Conservation (phyloP, 2,113 vertebrate genomes). For the Gavia stellata region DNA sequence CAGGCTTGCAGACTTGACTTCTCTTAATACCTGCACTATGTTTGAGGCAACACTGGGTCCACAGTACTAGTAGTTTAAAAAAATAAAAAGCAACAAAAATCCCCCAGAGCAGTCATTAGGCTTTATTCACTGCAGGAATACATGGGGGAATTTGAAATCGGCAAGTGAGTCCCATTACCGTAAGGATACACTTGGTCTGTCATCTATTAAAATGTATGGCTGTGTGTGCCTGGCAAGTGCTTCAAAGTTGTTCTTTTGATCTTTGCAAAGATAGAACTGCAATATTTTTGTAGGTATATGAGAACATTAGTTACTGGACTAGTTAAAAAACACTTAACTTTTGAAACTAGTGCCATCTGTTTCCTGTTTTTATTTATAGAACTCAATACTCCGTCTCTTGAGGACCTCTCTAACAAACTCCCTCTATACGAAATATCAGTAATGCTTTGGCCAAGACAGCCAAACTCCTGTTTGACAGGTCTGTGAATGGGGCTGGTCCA, state of each 20-base stretch:
- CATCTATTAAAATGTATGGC: neutral
- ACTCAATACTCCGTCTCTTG: neutral
- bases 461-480: neutral
- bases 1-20: neutral
- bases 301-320: constrained; percentile 22
- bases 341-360: constrained; percentile 6
- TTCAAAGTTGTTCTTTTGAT: constrained; percentile 44
- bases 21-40: neutral
- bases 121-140: neutral
- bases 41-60: neutral
- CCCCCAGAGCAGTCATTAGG: neutral
- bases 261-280: constrained; percentile 24
- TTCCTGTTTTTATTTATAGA: constrained; percentile 17
- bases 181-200: neutral
- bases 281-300: constrained; percentile 19
- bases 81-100: neutral
- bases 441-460: neutral
- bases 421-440: neutral
- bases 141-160: neutral
- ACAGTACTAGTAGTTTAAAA: neutral
- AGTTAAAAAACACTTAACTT: constrained; percentile 33
- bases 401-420: neutral
- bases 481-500: neutral
- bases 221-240: neutral
- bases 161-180: neutral